These are phyloP conservation scores for Gastrophryne carolinensis DNA, from an alignment of 2,797 vertebrate species.

Conservation along the genomic window DNA sequence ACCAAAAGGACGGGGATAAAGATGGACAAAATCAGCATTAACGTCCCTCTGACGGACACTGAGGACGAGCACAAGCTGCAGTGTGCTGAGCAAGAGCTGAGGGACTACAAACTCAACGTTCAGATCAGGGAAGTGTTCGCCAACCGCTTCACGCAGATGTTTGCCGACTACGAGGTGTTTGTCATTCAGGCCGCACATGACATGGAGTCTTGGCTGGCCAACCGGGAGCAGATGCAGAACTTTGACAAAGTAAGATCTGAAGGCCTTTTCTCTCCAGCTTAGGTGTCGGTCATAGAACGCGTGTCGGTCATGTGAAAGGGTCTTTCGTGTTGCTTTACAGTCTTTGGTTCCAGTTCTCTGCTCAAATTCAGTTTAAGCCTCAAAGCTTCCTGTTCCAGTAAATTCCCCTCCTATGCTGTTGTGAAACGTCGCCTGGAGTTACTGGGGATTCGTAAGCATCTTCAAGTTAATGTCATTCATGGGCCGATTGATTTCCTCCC, in stretches of 20 bases:
- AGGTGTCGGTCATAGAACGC: too few species aligned
- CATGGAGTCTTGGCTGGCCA: slow-evolving; percentile 93
- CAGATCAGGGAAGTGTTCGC: slow-evolving; percentile 95
- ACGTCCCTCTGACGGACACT: slow-evolving; percentile 64
- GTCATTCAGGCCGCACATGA: slow-evolving; percentile 90
- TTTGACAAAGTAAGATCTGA: slow-evolving; percentile 87
- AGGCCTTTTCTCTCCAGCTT: background rate
- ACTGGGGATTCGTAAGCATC: too few species aligned
- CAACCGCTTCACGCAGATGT: slow-evolving; percentile 88
- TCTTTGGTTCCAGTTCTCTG: too few species aligned
- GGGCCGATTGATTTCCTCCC: too few species aligned
- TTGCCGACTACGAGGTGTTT: slow-evolving; percentile 91
- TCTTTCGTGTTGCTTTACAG: too few species aligned
- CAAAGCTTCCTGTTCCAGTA: too few species aligned
- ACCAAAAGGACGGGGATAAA: slow-evolving; percentile 82
- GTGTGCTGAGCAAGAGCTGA: slow-evolving; percentile 79
- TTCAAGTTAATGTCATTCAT: too few species aligned
- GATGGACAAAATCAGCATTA: slow-evolving; percentile 76
- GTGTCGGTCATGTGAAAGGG: too few species aligned
- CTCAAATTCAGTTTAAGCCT: too few species aligned
- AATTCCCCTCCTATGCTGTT: too few species aligned
- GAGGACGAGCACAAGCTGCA: slow-evolving; percentile 70
- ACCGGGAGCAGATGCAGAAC: slow-evolving; percentile 90
- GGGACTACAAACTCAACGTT: slow-evolving; percentile 84
- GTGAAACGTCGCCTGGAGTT: too few species aligned